Conservation (phyloP, 2,797 vertebrate species). For the Chaetophractus vellerosus region DNA sequence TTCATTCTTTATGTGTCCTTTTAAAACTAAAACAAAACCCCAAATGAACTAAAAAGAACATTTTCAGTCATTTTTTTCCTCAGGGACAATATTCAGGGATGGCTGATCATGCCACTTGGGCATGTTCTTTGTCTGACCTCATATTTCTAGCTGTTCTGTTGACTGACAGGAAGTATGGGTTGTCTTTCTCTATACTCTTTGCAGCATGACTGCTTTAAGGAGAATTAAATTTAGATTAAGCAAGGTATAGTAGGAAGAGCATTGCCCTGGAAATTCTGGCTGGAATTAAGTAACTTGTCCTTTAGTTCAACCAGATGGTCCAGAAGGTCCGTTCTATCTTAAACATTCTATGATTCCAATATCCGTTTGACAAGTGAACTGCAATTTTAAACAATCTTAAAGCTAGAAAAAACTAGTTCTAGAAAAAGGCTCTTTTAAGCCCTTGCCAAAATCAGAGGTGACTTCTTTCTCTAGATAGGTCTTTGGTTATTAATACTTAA, state of each 20-base stretch:
- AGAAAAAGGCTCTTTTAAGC: background rate
- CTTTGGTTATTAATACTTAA: slow-evolving; percentile 3
- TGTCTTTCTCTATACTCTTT: background rate
- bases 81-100: slow-evolving; percentile 43
- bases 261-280: slow-evolving; percentile 45
- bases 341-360: background rate
- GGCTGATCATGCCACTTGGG: background rate
- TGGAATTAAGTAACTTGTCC: slow-evolving; percentile 9
- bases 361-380: background rate
- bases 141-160: background rate
- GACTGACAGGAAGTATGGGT: background rate
- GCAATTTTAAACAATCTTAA: slow-evolving; percentile 23
- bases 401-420: too few relatives aligned
- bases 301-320: background rate
- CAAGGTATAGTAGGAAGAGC: background rate
- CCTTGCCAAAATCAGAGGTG: background rate
- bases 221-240: slow-evolving; percentile 50
- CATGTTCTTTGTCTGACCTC: slow-evolving; percentile 12
- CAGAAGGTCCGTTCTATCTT: background rate
- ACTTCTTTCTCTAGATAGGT: background rate
- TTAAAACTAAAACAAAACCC: slow-evolving; percentile 53
- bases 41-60: background rate
- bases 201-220: background rate
- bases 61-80: background rate
- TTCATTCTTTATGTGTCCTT: slow-evolving; percentile 54